These are phyloP conservation scores for Neopelma chrysocephalum DNA, from an alignment of 2,797 vertebrate genomes.

Conservation along the genomic window DNA sequence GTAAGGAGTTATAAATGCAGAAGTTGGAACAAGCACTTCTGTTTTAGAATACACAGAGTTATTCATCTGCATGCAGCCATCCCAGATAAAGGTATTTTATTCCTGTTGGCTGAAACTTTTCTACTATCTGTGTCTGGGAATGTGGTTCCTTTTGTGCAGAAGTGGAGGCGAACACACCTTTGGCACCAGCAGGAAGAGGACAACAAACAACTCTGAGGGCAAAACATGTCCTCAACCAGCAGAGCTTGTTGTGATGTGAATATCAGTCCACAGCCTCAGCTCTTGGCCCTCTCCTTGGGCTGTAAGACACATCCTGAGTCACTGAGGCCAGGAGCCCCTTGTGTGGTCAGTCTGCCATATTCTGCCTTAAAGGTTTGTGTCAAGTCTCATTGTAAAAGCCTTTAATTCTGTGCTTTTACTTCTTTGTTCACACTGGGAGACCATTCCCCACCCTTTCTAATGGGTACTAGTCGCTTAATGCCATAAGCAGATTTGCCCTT, in stretches of 20 bases:
- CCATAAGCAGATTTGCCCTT: not conserved
- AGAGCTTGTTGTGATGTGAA: not conserved
- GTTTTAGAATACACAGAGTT: not conserved
- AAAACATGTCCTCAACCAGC: not conserved
- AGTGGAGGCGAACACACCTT: not conserved
- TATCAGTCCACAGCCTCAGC: not conserved
- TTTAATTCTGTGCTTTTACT: not conserved
- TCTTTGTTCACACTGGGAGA: not conserved
- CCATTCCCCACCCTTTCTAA: not conserved
- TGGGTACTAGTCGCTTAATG: not conserved
- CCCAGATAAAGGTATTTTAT: not conserved
- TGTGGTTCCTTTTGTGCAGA: accelerated
- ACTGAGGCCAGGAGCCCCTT: not conserved
- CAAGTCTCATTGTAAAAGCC: not conserved
- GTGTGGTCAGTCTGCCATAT: accelerated
- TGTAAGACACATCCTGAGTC: not conserved
- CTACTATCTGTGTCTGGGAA: not conserved
- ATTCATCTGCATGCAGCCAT: not conserved
- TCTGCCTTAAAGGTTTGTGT: not conserved
- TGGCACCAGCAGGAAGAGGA: not conserved
- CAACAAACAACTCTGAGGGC: not conserved
- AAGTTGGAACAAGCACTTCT: not conserved
- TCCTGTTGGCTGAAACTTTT: not conserved
- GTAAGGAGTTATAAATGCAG: not conserved
- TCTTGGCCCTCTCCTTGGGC: not conserved